phyloP scores from a whole-genome alignment of 2,113 vertebrate species.

The Cairina moschata region DNA sequence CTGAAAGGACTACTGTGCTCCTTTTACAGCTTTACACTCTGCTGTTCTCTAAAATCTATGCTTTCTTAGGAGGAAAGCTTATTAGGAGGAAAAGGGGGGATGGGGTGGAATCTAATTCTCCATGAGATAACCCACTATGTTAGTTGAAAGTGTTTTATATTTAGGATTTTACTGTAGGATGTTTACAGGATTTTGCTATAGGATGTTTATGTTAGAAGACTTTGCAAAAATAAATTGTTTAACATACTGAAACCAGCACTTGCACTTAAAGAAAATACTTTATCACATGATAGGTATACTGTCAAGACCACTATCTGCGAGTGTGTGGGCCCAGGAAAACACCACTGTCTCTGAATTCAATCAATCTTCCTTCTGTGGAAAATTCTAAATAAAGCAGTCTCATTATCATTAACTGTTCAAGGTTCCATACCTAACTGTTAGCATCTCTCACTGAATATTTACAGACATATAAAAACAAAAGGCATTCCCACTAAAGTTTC shows the following conservation, averaged over 20 bases:
- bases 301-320: not conserved
- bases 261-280: not conserved
- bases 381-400: not conserved
- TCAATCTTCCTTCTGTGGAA: not conserved
- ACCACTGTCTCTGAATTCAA: not conserved
- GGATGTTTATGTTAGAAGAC: not conserved
- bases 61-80: not conserved
- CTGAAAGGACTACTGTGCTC: conserved; percentile 14
- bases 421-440: not conserved
- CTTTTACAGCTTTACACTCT: conserved; percentile 15
- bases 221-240: not conserved
- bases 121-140: not conserved
- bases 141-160: not conserved
- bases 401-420: not conserved
- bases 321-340: not conserved
- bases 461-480: not conserved
- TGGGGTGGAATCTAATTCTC: not conserved
- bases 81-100: not conserved
- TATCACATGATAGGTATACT: not conserved
- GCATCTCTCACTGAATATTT: not conserved
- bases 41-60: not conserved
- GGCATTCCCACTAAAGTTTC: not conserved
- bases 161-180: not conserved
- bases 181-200: not conserved
- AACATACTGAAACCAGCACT: not conserved